These are phyloP conservation scores for Lophius americanus DNA, from an alignment of 2,797 vertebrate genomes.

Conservation along the genomic window DNA sequence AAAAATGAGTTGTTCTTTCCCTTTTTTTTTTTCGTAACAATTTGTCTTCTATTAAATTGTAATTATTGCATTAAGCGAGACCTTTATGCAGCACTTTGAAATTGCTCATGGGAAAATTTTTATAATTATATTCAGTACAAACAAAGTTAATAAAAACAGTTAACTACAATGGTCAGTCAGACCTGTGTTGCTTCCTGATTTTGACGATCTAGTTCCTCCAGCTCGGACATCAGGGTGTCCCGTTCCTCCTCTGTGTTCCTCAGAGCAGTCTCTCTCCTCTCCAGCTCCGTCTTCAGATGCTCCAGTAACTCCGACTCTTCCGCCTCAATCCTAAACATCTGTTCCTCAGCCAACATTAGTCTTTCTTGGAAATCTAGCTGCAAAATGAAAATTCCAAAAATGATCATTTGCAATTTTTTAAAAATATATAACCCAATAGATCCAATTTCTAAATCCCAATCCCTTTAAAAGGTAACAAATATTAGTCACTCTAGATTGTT, in stretches of 20 bases:
- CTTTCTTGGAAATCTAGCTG: slow-evolving; percentile 80
- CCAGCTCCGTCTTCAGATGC: slow-evolving; percentile 82
- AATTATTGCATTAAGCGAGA: too few relatives aligned
- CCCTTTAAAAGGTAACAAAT: too few relatives aligned
- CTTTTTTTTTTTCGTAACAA: too few relatives aligned
- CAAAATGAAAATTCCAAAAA: slow-evolving; percentile 27
- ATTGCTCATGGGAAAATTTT: too few relatives aligned
- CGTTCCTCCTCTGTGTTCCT: slow-evolving; percentile 84
- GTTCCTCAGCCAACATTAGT: slow-evolving; percentile 65
- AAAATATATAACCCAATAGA: background rate
- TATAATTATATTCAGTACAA: too few relatives aligned
- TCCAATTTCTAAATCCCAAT: too few relatives aligned
- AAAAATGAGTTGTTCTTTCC: too few relatives aligned
- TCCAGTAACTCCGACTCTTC: slow-evolving; percentile 65
- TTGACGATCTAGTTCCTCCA: slow-evolving; percentile 94
- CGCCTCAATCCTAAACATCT: slow-evolving; percentile 39
- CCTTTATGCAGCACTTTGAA: too few relatives aligned
- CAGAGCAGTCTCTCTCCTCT: slow-evolving; percentile 82
- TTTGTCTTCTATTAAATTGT: too few relatives aligned
- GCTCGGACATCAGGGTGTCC: slow-evolving; percentile 84
- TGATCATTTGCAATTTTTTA: background rate
- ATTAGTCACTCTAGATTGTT: too few relatives aligned
- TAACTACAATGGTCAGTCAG: background rate
- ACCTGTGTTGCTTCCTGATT: slow-evolving; percentile 98
- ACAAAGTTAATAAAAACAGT: background rate